Percentiles rank a stretch among this genome's conserved stretches.
phyloP scores from a whole-genome alignment of 1,140 invertebrate species.

The Druon quercuslanigerum region DNA sequence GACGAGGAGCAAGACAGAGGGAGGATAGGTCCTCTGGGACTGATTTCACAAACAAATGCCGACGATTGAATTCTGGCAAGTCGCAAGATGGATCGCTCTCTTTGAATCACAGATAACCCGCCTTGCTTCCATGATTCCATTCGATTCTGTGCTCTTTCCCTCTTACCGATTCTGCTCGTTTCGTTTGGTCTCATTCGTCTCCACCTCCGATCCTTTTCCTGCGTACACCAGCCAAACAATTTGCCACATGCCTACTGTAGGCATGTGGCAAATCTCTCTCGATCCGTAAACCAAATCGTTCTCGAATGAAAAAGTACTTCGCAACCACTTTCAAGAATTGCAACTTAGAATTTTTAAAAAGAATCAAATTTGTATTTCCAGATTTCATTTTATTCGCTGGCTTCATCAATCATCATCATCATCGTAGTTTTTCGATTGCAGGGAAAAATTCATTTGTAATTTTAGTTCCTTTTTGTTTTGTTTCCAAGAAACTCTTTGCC shows the following conservation, averaged over 20 bases:
- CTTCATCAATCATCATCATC: too few relatives aligned
- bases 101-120: conserved; percentile 74
- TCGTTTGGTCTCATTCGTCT: conserved; percentile 52
- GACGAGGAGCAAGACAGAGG: conserved; percentile 39
- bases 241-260: conserved; percentile 65
- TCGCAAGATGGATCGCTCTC: conserved; percentile 73
- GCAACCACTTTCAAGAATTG: not conserved
- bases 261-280: conserved; percentile 40
- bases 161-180: conserved; percentile 41
- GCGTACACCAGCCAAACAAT: conserved; percentile 61
- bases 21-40: conserved; percentile 65
- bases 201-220: conserved; percentile 55
- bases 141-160: conserved; percentile 38
- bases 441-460: too few relatives aligned
- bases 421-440: too few relatives aligned
- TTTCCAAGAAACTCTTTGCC: too few relatives aligned
- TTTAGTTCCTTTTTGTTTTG: too few relatives aligned
- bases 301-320: conserved; percentile 33
- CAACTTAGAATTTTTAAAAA: too few relatives aligned
- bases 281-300: conserved; percentile 45
- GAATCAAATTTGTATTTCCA: too few relatives aligned
- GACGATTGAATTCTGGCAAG: conserved; percentile 74
- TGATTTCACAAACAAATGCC: conserved; percentile 75
- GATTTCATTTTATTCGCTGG: too few relatives aligned
- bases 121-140: conserved; percentile 49